Base-by-base conservation (phyloP, 1,140 invertebrate species). In the Scaptomyza montana region DNA sequence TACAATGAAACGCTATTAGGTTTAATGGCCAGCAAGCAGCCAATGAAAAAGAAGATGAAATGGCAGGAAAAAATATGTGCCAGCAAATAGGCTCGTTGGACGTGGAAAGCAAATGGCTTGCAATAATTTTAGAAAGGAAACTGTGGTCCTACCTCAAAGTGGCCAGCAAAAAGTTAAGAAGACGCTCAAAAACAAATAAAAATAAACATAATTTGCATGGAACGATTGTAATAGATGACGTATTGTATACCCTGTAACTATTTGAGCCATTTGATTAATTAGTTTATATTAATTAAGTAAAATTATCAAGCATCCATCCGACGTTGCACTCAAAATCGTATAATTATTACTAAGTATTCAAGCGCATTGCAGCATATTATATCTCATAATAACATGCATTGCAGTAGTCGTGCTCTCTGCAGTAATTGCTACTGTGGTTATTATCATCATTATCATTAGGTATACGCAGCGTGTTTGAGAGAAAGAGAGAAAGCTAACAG, bases 1-100 rank as follows among this genome's bases (percentile, higher is more conserved):
- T 78, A 78, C 74, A 77, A 73, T 76, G 74, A 77, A 78, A 78
- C 73, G 77, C 77, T 77, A 63, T 78, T 78, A 77, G 63, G 59
- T 64, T 75, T 75, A 78, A 75, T 78, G 67, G 56, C 8, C 49
- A 61, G 68, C 68, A 53, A 61, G 25, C 54, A 30, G 41, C 33
- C 33, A 19, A 45, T 19, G 53, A 57, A 65, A 36, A 56, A 56
- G 47, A 21, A 53, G 36, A 9, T 19, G 46, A 59, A 51, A 46
- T 2, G 33, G 8, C 46, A 49, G 30, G 19, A 33, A 45, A 28
- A 60, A 7, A 47, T 10, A 45, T 28, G 21, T 25, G 2, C 21
- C 21, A 39, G n/a, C 41, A 67, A 50, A 33, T 30, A 62, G 60
- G 43, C 57, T 56, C 56, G 49, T 68, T 30, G 41, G 43, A 30